A percentile compares a stretch with the other conserved stretches of the same genome.
Conservation (phyloP, 2,113 vertebrate species). For the Microtus ochrogaster region DNA sequence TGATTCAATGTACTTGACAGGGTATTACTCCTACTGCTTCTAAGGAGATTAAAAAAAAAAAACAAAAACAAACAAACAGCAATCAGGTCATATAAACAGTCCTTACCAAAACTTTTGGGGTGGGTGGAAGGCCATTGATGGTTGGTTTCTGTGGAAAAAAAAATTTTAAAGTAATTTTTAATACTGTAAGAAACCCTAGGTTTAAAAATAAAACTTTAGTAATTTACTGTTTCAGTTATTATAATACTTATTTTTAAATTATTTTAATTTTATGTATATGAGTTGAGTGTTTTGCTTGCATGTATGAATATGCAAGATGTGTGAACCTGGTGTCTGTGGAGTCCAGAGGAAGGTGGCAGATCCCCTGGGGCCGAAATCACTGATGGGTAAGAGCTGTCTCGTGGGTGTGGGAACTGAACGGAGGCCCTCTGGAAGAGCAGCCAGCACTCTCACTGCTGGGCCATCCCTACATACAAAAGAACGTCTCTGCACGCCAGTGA, state of each 20-base stretch:
- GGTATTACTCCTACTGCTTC: constrained; percentile 22
- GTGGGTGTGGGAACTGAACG: background rate
- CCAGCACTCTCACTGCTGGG: background rate
- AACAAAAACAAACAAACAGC: no score
- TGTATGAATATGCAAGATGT: background rate
- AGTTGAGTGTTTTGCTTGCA: background rate
- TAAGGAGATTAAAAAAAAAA: constrained; percentile 23
- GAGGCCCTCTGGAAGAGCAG: background rate
- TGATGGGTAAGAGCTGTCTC: background rate
- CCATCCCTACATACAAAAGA: background rate
- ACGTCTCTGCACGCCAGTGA: no score
- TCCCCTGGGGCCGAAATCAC: background rate
- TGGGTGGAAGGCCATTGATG: constrained; percentile 98
- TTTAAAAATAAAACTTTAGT: background rate
- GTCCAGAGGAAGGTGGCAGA: background rate
- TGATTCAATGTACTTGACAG: background rate
- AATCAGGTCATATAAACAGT: constrained; percentile 54
- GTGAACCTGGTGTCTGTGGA: background rate
- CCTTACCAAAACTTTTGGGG: constrained; percentile 99
- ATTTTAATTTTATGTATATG: background rate
- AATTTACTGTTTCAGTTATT: constrained; percentile 50
- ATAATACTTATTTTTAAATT: background rate
- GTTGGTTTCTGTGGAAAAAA: constrained; percentile 91
- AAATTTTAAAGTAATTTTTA: constrained; percentile 29
- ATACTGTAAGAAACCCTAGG: constrained; percentile 7